Base-by-base conservation (phyloP, 2,888 invertebrate species). In the Volucella zonaria region DNA sequence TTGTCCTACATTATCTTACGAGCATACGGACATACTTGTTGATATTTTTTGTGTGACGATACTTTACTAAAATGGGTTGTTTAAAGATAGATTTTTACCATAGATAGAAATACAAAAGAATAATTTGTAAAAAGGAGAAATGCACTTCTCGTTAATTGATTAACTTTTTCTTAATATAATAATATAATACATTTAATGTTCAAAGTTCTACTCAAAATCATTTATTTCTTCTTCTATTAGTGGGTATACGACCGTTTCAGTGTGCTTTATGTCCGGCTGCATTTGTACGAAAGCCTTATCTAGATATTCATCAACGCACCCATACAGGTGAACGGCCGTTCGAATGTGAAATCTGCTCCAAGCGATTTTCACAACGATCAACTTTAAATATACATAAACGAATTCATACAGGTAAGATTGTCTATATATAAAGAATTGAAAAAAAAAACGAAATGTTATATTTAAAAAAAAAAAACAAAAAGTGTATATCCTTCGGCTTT, bases 301-400 rank as follows among this genome's bases (percentile, higher is more conserved):
- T 93, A 92, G 93, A 93, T 92, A 93, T 95, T 82, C 95, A 95
- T 92, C 94, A 93, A 92, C 93, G 93, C 92, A 89, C 88, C 54
- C 89, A 89, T 82, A 89, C 89, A 70, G 89, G 89, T 56, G 89
- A 89, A 59, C 83, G 88, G 78, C 89, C 88, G 56, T 89, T 89
- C 83, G 88, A 89, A 80, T 89, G 89, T 87, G 88, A 88, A 79
- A 81, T 88, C 71, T 89, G 89, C 90, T 93, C 95, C 89, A 96
- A 96, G 91, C 93, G 95, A 82, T 96, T 96, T 92, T 95, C 96
- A 88, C 96, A 96, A 93, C 96, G 96, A 92, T 95, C 95, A 88
- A 96, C 96, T 89, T 93, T 96, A 89, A 96, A 96, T 91, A 96
- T 96, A 89, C 96, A 96, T 93, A 96, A 95, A 92, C 93, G 96